These are phyloP conservation scores for Fragum sueziense DNA, from an alignment of 2,888 invertebrate species.

Conservation along the genomic window DNA sequence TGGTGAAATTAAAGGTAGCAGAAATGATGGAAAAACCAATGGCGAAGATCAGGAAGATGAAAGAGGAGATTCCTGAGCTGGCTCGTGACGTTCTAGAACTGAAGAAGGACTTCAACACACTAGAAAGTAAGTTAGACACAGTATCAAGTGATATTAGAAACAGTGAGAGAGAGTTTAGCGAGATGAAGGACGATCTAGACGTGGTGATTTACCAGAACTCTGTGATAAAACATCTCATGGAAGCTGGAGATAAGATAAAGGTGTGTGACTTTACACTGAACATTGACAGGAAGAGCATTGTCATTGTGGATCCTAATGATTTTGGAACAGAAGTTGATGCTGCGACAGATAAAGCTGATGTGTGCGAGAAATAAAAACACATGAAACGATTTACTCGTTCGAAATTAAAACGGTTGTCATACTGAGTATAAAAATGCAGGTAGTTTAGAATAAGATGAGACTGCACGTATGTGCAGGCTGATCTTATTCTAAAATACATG, in stretches of 20 bases:
- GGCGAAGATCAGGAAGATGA: constrained; percentile 4
- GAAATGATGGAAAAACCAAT: not conserved
- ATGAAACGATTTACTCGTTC: no score
- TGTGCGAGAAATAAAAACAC: no score
- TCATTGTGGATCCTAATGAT: constrained; percentile 12
- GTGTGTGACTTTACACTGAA: not conserved
- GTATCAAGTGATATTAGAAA: not conserved
- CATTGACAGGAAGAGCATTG: not conserved
- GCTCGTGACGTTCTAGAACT: not conserved
- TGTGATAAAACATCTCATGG: constrained; percentile 12
- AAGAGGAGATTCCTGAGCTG: not conserved
- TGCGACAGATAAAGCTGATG: not conserved
- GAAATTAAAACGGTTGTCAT: no score
- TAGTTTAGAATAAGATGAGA: no score
- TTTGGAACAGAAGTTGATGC: constrained; percentile 5
- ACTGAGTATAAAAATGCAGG: no score
- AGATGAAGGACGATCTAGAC: constrained; percentile 16
- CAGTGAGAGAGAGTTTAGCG: constrained; percentile 1
- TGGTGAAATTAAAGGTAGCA: not conserved
- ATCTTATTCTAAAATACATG: no score
- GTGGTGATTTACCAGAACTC: constrained; percentile 12
- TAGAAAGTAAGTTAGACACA: not conserved
- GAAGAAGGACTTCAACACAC: not conserved
- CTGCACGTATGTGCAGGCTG: no score
- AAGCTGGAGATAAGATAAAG: not conserved